A percentile compares a stretch with the other conserved stretches of the same genome.
phyloP scores from a whole-genome alignment of 2,113 vertebrate species.

The Semicossyphus pulcher region DNA sequence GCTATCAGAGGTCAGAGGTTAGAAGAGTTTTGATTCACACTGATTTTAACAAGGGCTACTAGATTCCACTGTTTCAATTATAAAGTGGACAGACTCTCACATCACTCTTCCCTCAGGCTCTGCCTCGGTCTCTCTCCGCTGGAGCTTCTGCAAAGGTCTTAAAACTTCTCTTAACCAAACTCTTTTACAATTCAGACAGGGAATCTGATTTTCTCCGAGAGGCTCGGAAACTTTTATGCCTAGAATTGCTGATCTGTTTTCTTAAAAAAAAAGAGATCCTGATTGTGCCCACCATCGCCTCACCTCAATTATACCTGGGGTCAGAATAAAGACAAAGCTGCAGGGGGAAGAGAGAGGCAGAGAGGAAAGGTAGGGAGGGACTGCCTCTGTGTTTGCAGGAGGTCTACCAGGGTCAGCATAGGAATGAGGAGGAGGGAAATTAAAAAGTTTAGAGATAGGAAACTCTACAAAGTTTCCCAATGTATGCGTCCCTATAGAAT shows the following conservation, averaged over 20 bases:
- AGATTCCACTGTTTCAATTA: no score
- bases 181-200: constrained; percentile 7
- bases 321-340: constrained; percentile 49
- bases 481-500: no score
- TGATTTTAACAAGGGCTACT: no score
- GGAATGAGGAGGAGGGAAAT: no score
- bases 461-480: no score
- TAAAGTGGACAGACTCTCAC: no score
- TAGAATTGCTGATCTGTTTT: constrained; percentile 43
- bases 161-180: not conserved
- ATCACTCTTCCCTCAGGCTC: constrained; percentile 28
- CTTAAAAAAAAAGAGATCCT: not conserved
- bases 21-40: no score
- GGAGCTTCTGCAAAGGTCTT: not conserved
- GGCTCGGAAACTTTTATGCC: constrained; percentile 21
- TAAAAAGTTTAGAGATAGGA: no score
- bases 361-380: no score
- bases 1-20: no score
- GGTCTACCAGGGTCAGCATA: no score
- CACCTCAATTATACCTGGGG: constrained; percentile 58
- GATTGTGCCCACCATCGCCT: constrained; percentile 13
- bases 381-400: no score
- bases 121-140: constrained; percentile 3
- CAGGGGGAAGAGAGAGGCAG: not conserved
- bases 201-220: constrained; percentile 21